Evolutionary conservation across 2,888 invertebrate genomes (phyloP), one percentile per base, ranked within the genome.

Genomic region (Muschampia plurimacula): DNA sequence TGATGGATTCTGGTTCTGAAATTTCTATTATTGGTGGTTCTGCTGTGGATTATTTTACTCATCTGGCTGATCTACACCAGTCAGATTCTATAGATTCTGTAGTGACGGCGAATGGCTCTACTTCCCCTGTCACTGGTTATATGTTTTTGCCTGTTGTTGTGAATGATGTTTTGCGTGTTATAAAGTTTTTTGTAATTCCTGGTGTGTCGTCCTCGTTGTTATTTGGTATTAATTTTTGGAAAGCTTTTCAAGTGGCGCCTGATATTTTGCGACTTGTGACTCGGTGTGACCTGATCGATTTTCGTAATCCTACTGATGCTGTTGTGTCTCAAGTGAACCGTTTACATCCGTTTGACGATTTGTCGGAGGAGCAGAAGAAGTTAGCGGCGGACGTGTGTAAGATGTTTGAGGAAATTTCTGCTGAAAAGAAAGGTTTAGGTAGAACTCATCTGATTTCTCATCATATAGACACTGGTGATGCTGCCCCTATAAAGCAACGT

Each of bases 221-320:
- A 13, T 67, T 72, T n/a, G 72, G 72, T 62, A 72, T 72, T 15
- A 64, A 72, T 64, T 72, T 72, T 46, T 72, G 72, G 72, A 55
- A 55, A 12, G 39, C 63, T 63, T 72, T 72, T 55, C 49, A 67
- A 22, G 57, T 70, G 13, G 41, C 64, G 15, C 49, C 52, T 5
- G 66, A 41, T 57, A 36, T 57, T 7, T 64, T 63, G 10, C 15
- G 22, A 52, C 22, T 62, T 10, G 13, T 22, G 1, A 12, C 5
- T 32, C 28, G 41, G 2, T 22, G 22, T 22, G 22, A 22, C 22
- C 22, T 22, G 22, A 57, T 36, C 9, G 70, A 22, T 32, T 12
- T 22, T 12, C 52, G 0, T 7, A 2, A 8, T 15, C 15, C 44
- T 9, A 9, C 15, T 52, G 52, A 15, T 8, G 15, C 15, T 52